Evolutionary conservation across 53 echinoderm and acorn worm genomes (phyloP), one percentile per base, ranked within the genome.

Genomic region (Echinometra lucunter): DNA sequence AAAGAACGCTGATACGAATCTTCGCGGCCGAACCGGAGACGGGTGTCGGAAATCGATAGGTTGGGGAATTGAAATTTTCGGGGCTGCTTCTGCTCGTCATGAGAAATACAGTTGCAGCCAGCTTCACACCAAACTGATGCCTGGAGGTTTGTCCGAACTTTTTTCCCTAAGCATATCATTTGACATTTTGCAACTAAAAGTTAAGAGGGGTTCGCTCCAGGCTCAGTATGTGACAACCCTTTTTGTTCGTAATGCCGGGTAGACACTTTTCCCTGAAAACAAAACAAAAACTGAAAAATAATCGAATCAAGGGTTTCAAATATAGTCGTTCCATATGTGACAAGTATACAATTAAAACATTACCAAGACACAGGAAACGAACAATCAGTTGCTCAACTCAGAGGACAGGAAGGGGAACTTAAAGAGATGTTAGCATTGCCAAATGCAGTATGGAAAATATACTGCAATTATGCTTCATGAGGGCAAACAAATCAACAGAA

Each of bases 41-140:
- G 57, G 30, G 32, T 57, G 75, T 58, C 93, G 93, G 93, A 92
- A 78, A 92, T 92, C 93, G 93, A 92, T 92, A 92, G 93, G 75
- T 55, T 32, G 6, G 93, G 93, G 93, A 92, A 75, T 92, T 57
- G 56, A 92, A 91, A 89, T 38, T 60, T 89, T 60, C 21, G 60
- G 38, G 85, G 49, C 85, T 85, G 85, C 28, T 85, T 83, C n/a
- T 85, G 12, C 49, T 85, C 85, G 30, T 49, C 85, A 49, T 15
- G 85, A 85, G 49, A 49, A 40, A 85, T 45, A 45, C 49, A 49
- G 47, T 21, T 53, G 49, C 49, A 82, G 82, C 45, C 25, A 45
- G 82, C 82, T 47, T 35, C 25, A 28, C 3, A 53, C n/a, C 23
- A 49, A 85, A 85, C 49, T 38, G 40, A 49, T 47, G 49, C 85